Percentiles rank a stretch among this genome's conserved stretches.
phyloP scores from a whole-genome alignment of 2,888 invertebrate genomes.

The Tryphoninae sp. region DNA sequence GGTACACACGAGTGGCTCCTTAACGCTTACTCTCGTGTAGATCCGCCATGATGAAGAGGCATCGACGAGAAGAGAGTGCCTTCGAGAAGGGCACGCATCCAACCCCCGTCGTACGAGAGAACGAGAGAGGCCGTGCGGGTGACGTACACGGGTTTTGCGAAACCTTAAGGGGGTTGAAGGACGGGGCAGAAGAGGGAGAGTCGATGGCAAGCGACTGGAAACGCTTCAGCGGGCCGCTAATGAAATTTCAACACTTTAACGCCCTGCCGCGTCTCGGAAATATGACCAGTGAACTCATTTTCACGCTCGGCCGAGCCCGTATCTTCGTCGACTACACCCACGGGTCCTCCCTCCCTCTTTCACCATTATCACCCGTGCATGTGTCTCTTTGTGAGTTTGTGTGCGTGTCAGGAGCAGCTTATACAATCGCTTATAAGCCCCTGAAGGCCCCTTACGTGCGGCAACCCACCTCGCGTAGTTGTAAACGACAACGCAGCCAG shows the following conservation, averaged over 20 bases:
- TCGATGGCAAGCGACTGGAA: slow-evolving; percentile 56
- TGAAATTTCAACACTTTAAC: slow-evolving; percentile 77
- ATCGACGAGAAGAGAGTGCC: slow-evolving; percentile 64
- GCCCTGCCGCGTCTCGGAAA: slow-evolving; percentile 71
- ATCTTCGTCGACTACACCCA: slow-evolving; percentile 69
- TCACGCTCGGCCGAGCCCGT: slow-evolving; percentile 72
- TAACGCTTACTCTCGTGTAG: slow-evolving; percentile 33
- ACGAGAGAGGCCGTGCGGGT: slow-evolving; percentile 33
- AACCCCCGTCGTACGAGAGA: slow-evolving; percentile 62
- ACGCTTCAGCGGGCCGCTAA: slow-evolving; percentile 67
- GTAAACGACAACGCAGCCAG: slow-evolving; percentile 26
- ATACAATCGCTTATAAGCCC: background rate
- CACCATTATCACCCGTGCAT: background rate
- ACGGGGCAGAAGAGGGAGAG: slow-evolving; percentile 16
- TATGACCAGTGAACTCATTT: slow-evolving; percentile 79
- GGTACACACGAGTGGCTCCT: slow-evolving; percentile 65
- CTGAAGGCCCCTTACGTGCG: slow-evolving; percentile 25
- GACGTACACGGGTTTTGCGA: slow-evolving; percentile 55
- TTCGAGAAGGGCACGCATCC: slow-evolving; percentile 74
- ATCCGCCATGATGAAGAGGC: slow-evolving; percentile 33
- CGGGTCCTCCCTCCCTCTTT: slow-evolving; percentile 47
- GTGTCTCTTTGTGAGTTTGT: background rate
- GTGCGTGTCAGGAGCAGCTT: background rate
- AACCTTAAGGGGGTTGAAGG: slow-evolving; percentile 60
- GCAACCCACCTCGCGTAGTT: slow-evolving; percentile 34